Base-by-base conservation (phyloP, 2,888 invertebrate genomes). In the Cacoxenus indagator region DNA sequence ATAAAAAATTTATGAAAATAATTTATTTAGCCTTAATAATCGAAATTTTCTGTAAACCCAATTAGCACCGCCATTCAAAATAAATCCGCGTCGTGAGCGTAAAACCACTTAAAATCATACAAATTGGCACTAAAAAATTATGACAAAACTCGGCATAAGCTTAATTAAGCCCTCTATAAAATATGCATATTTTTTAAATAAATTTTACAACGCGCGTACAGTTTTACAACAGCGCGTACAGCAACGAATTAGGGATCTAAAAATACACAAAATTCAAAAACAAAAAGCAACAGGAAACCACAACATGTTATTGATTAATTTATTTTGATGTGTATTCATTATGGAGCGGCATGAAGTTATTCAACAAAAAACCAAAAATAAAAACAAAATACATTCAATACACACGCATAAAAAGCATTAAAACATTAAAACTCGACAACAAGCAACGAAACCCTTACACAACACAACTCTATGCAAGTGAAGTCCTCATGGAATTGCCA, bases 241-340 rank as follows among this genome's bases (percentile, higher is more conserved):
- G 51, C 51, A 8, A 14, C 4, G 14, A 24, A 14, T 54, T 22
- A 26, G 8, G 24, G 8, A 68, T 55, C 22, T 14, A 64, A 55
- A 45, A 26, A 4, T 73, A 54, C 75, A 74, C 82, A 78, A 75
- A 78, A 70, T n/a, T 29, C n/a, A 72, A 70, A 67, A 70, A 76
- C 78, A 83, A 82, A 83, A 82, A 78, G 70, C 78, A 76, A 76
- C 74, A 77, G 14, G 3, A 43, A 62, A 4, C 43, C 37, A 24
- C 75, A 78, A 71, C 70, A 73, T 74, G 81, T 82, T 80, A 80
- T 80, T 80, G 80, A 80, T 80, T 80, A 82, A 80, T 82, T 71
- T 73, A 70, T 73, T 82, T 75, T 81, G 83, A 80, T 80, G 67
- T 31, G 8, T 14, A 37, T 4, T 14, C 37, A 37, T 37, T 37